A percentile compares a stretch with the other conserved stretches of the same genome.
Conservation (phyloP, 2,888 invertebrate genomes). For the Drosophila tripunctata region DNA sequence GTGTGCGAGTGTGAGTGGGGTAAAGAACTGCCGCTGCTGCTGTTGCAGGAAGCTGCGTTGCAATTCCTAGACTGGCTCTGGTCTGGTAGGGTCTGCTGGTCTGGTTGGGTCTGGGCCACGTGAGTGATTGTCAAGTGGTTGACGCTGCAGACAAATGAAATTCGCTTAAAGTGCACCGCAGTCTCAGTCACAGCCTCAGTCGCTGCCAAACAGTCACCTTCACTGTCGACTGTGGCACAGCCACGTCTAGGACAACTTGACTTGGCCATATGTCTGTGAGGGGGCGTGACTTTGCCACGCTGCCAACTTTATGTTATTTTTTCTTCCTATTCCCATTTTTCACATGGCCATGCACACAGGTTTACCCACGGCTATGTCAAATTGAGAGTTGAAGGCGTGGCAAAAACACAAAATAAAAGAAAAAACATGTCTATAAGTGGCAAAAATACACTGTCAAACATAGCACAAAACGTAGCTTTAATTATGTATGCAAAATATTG, state of each 20-base stretch:
- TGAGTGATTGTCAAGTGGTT: slow-evolving; percentile 81
- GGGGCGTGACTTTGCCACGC: slow-evolving; percentile 63
- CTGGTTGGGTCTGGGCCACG: slow-evolving; percentile 58
- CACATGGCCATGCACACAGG: slow-evolving; percentile 28
- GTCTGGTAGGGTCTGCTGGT: slow-evolving; percentile 14
- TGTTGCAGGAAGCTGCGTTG: slow-evolving; percentile 51
- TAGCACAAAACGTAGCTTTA: not conserved
- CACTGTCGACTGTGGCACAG: slow-evolving; percentile 59
- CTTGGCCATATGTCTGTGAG: slow-evolving; percentile 44
- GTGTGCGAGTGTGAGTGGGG: not conserved
- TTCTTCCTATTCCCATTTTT: slow-evolving; percentile 4
- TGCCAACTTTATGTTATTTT: slow-evolving; percentile 27
- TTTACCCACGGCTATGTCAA: slow-evolving; percentile 25
- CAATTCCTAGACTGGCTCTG: slow-evolving; percentile 13
- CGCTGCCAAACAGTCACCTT: no score
- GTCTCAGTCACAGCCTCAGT: slow-evolving; percentile 51
- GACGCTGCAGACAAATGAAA: slow-evolving; percentile 80
- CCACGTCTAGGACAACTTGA: slow-evolving; percentile 70
- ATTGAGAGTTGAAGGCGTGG: slow-evolving; percentile 27
- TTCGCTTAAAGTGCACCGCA: slow-evolving; percentile 79
- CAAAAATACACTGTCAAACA: slow-evolving; percentile 22
- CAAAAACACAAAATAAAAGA: slow-evolving; percentile 8
- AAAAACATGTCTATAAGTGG: slow-evolving; percentile 28
- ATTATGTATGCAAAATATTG: not conserved
- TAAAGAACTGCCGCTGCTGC: slow-evolving; percentile 13